Conservation (phyloP, 2,888 invertebrate genomes). For the Brassicogethes aeneus region DNA sequence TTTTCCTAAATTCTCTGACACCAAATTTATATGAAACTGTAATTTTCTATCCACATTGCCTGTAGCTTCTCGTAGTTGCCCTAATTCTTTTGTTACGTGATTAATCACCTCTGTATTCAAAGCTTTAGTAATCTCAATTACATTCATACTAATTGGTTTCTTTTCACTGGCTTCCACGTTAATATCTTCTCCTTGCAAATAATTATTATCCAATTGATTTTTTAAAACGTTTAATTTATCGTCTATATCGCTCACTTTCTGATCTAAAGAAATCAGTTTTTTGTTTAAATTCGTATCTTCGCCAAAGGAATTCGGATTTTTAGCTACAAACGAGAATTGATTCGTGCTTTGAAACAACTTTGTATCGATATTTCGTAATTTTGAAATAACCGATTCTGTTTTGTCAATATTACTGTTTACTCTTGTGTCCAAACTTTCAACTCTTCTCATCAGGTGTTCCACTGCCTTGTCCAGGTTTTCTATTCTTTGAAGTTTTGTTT, state of each 20-base stretch:
- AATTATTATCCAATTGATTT: conserved; percentile 75
- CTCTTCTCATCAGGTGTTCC: conserved; percentile 76
- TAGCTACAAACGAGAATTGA: conserved; percentile 13
- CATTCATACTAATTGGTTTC: conserved; percentile 75
- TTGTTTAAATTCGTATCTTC: conserved; percentile 47
- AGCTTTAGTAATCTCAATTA: conserved; percentile 75
- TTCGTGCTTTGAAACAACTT: conserved; percentile 56
- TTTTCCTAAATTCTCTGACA: conserved; percentile 73
- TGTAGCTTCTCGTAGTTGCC: conserved; percentile 67
- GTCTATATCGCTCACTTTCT: conserved; percentile 78
- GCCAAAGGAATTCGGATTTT: conserved; percentile 23
- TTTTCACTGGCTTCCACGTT: conserved; percentile 83
- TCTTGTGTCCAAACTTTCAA: conserved; percentile 72
- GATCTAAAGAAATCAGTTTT: conserved; percentile 64
- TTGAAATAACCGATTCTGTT: conserved; percentile 74
- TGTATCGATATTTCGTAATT: conserved; percentile 63
- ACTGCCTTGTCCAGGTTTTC: conserved; percentile 83
- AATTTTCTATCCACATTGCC: conserved; percentile 71
- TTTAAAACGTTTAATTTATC: conserved; percentile 68
- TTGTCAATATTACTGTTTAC: conserved; percentile 78
- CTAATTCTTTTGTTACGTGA: conserved; percentile 73
- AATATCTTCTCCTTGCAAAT: conserved; percentile 68
- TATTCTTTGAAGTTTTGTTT: conserved; percentile 79
- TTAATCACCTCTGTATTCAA: conserved; percentile 72
- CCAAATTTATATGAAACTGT: conserved; percentile 76